Conservation (phyloP, 1,140 invertebrate species). For the Riptortus pedestris region DNA sequence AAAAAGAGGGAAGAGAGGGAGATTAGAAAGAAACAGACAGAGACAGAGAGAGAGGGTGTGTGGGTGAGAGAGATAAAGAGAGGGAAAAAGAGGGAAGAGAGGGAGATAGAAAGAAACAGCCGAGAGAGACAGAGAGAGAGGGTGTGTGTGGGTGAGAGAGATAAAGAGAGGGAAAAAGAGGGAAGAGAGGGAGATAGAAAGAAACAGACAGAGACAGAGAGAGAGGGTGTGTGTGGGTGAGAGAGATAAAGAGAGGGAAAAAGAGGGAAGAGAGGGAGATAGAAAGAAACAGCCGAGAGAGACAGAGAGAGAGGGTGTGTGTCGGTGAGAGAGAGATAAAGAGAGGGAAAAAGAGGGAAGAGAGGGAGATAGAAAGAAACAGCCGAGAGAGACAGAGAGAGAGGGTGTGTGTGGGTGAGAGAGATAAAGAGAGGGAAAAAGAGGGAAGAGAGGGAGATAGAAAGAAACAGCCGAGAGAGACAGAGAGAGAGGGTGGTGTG, state of each 20-base stretch:
- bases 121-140: background rate
- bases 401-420: too few species aligned
- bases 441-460: background rate
- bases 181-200: background rate
- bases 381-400: too few species aligned
- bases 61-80: background rate
- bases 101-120: background rate
- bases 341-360: background rate
- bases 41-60: too few species aligned
- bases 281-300: background rate
- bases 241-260: background rate
- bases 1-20: too few species aligned
- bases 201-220: background rate
- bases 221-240: background rate
- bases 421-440: too few species aligned
- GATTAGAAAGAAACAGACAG: too few species aligned
- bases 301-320: background rate
- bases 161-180: background rate
- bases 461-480: background rate
- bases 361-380: too few species aligned
- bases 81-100: background rate
- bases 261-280: background rate
- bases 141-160: background rate
- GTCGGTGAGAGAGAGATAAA: background rate
- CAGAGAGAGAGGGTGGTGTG: background rate